These are phyloP conservation scores for Poeciliopsis infans DNA, from an alignment of 2,797 vertebrate genomes.

Conservation along the genomic window DNA sequence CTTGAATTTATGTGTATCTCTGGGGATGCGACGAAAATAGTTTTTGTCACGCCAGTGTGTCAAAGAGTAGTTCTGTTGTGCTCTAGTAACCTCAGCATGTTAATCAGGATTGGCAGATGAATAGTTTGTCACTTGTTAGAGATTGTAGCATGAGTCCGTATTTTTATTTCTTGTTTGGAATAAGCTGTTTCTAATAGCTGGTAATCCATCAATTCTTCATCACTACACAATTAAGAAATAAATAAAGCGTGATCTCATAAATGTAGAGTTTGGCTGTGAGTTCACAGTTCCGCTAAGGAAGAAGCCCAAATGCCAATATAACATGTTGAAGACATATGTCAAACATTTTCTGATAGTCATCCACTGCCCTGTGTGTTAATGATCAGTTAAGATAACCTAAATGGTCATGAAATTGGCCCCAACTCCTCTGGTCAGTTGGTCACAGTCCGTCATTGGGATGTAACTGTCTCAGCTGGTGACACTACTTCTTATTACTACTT, in stretches of 20 bases:
- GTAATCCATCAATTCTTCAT: constrained; percentile 30
- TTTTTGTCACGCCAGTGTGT: constrained; percentile 28
- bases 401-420: not conserved
- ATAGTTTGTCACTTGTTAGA: constrained; percentile 20
- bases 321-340: not conserved
- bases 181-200: constrained; percentile 19
- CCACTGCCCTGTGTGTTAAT: not conserved
- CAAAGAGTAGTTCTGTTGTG: constrained; percentile 8
- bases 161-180: constrained; percentile 17
- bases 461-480: not conserved
- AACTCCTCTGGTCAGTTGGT: not conserved
- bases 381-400: not conserved
- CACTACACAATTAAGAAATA: not conserved
- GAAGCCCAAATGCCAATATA: not conserved
- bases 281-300: not conserved
- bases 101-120: not conserved
- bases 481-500: not conserved
- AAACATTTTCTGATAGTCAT: not conserved
- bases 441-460: not conserved
- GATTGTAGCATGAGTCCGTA: constrained; percentile 8
- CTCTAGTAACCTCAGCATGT: not conserved
- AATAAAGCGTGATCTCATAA: constrained; percentile 10
- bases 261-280: not conserved
- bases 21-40: constrained; percentile 31
- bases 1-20: constrained; percentile 44